A percentile compares a stretch with the other conserved stretches of the same genome.
These are phyloP conservation scores for Oeneis ivallda DNA, from an alignment of 2,888 invertebrate genomes.

Conservation along the genomic window DNA sequence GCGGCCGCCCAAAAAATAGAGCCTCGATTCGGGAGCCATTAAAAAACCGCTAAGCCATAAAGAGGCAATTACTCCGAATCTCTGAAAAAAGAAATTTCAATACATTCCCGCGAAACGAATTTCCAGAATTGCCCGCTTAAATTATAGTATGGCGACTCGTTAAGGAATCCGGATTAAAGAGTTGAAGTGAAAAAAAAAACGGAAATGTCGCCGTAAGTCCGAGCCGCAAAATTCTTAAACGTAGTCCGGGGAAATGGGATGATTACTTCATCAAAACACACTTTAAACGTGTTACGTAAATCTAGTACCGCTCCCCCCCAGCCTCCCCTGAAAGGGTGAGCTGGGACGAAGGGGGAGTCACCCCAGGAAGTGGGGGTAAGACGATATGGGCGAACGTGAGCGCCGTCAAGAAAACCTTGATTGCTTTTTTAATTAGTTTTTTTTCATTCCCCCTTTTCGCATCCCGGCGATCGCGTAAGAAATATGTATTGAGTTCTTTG, in stretches of 20 bases:
- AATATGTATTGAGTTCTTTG: conserved; percentile 68
- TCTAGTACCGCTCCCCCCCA: conserved; percentile 74
- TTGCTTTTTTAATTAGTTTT: conserved; percentile 82
- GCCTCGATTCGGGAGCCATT: conserved; percentile 26
- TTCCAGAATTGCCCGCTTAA: conserved; percentile 59
- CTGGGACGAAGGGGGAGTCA: conserved; percentile 49
- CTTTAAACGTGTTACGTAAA: conserved; percentile 82
- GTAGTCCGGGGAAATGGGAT: conserved; percentile 80
- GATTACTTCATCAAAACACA: conserved; percentile 83
- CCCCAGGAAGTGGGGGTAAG: conserved; percentile 76
- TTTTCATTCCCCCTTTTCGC: conserved; percentile 77
- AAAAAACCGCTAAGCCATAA: conserved; percentile 39
- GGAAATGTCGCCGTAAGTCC: conserved; percentile 64
- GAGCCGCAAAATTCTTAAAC: conserved; percentile 79
- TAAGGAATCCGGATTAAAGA: conserved; percentile 75
- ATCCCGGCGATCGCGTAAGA: conserved; percentile 72
- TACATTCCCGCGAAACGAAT: conserved; percentile 53
- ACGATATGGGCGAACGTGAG: conserved; percentile 82
- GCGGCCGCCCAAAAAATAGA: conserved; percentile 25
- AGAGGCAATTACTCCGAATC: conserved; percentile 42
- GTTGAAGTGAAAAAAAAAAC: conserved; percentile 61
- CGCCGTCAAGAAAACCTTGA: conserved; percentile 83
- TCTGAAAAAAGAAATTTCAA: conserved; percentile 48
- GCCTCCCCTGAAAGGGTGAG: conserved; percentile 67
- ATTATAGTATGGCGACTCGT: conserved; percentile 69